A percentile compares a stretch with the other conserved stretches of the same genome.
phyloP scores from a whole-genome alignment of 2,797 vertebrate species.

The Scomberomorus guttatus region DNA sequence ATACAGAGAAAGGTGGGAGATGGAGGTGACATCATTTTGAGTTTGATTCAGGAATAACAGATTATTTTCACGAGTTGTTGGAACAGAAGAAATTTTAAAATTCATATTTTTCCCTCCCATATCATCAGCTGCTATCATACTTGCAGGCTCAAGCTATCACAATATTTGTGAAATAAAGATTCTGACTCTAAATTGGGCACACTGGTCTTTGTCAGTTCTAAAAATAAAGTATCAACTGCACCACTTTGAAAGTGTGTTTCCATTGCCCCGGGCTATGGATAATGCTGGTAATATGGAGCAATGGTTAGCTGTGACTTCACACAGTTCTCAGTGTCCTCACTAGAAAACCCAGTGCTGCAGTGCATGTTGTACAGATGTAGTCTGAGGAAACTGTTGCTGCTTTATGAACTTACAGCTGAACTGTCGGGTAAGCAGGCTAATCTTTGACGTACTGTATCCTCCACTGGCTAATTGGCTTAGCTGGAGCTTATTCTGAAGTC shows the following conservation, averaged over 20 bases:
- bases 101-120: background rate
- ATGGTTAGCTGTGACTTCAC: constrained; percentile 6
- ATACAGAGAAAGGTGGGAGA: background rate
- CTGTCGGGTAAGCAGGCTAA: constrained; percentile 46
- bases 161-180: constrained; percentile 9
- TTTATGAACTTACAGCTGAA: constrained; percentile 20
- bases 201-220: constrained; percentile 40
- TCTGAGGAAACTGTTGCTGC: constrained; percentile 26
- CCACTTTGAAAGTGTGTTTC: constrained; percentile 58
- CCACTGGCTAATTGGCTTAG: constrained; percentile 61
- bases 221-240: constrained; percentile 51
- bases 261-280: constrained; percentile 16
- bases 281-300: constrained; percentile 33
- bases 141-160: constrained; percentile 4
- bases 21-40: background rate
- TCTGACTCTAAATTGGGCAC: constrained; percentile 20
- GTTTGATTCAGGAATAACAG: background rate
- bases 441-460: constrained; percentile 49
- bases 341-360: constrained; percentile 14
- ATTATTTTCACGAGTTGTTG: background rate
- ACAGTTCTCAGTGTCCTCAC: background rate
- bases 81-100: background rate
- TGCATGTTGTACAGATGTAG: background rate
- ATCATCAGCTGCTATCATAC: background rate
- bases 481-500: constrained; percentile 37